These are phyloP conservation scores for Numenius arquata DNA, from an alignment of 2,113 vertebrate species.

Conservation along the genomic window DNA sequence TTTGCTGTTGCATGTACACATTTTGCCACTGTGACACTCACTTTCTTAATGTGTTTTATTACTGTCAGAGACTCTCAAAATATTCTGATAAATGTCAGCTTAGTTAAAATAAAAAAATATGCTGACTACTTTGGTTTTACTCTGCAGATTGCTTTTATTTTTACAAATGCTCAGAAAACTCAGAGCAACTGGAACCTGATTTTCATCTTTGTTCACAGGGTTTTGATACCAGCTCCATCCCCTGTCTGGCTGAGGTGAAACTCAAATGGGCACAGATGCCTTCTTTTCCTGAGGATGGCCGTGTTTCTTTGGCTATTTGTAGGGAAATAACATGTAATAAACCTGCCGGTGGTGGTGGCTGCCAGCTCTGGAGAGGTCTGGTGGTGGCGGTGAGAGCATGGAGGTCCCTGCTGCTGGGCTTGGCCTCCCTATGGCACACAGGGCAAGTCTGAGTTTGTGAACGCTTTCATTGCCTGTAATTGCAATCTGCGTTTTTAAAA, in stretches of 20 bases:
- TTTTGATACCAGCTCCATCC: background rate
- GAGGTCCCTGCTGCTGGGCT: background rate
- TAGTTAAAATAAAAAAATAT: background rate
- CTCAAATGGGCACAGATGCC: background rate
- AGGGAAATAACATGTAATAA: background rate
- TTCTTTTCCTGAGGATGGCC: rapidly evolving
- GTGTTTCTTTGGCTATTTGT: background rate
- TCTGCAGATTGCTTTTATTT: background rate
- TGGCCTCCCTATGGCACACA: rapidly evolving
- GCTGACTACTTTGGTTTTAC: background rate
- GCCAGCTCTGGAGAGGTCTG: background rate
- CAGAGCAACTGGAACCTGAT: background rate
- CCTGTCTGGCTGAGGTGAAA: background rate
- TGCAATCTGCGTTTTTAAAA: background rate
- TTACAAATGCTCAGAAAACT: background rate
- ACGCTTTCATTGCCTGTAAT: background rate
- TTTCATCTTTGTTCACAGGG: background rate
- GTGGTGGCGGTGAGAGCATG: rapidly evolving
- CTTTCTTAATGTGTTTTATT: background rate
- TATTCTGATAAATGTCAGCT: background rate
- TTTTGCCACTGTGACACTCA: background rate
- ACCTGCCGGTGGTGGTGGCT: rapidly evolving
- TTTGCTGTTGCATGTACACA: background rate
- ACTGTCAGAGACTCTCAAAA: rapidly evolving
- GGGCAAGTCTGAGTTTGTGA: background rate